phyloP scores from a whole-genome alignment of 2,113 vertebrate genomes.

The Miniopterus natalensis region DNA sequence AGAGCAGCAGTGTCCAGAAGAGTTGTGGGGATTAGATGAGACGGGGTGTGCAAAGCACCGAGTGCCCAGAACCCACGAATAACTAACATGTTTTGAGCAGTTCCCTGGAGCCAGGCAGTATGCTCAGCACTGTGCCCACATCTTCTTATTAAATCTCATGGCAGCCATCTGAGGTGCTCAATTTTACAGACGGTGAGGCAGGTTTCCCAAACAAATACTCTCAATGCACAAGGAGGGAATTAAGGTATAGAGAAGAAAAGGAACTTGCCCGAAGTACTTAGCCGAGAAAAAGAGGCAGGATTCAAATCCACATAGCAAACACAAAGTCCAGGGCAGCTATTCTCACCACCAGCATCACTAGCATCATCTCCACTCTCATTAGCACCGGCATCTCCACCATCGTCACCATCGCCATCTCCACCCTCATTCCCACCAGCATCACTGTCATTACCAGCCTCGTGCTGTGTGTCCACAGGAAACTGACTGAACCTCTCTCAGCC shows the following conservation, averaged over 20 bases:
- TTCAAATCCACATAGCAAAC: neutral
- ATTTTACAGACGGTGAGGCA: neutral
- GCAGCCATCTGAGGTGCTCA: neutral
- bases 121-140: fast-evolving
- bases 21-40: neutral
- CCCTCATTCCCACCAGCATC: neutral
- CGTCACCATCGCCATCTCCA: fast-evolving
- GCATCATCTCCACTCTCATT: fast-evolving
- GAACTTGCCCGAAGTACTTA: neutral
- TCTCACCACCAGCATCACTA: fast-evolving
- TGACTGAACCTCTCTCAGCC: neutral
- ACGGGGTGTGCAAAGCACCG: fast-evolving
- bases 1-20: fast-evolving
- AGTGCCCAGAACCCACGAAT: fast-evolving
- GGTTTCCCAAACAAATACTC: neutral
- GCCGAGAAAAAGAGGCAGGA: neutral
- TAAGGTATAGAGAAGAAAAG: neutral
- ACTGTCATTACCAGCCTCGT: fast-evolving
- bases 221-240: neutral
- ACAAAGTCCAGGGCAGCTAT: neutral
- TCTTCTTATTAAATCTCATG: neutral
- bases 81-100: fast-evolving
- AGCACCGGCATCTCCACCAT: fast-evolving
- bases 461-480: neutral
- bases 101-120: fast-evolving